A percentile compares a stretch with the other conserved stretches of the same genome.
Evolutionary conservation across 1,140 invertebrate genomes (phyloP).

Genomic region (Gryllus bimaculatus): DNA sequence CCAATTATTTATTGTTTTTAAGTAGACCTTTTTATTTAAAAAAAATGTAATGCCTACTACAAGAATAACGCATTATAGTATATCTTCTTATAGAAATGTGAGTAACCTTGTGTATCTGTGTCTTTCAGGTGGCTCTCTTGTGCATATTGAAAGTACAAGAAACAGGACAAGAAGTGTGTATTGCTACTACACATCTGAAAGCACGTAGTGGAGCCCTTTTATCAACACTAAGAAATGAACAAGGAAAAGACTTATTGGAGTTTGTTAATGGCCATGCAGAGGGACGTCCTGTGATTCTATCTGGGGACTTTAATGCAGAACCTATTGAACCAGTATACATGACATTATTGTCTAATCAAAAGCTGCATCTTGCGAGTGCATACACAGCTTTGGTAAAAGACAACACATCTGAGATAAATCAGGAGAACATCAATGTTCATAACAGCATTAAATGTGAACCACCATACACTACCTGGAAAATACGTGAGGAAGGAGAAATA

Average conservation of each 20-base stretch:
- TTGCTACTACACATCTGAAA: conserved; percentile 69
- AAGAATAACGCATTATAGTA: not conserved
- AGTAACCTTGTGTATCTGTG: not conserved
- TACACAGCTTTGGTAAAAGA: conserved; percentile 30
- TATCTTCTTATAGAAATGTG: not conserved
- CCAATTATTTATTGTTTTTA: no score
- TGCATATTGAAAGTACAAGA: conserved; percentile 42
- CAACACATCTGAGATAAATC: conserved; percentile 17
- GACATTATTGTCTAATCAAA: conserved; percentile 41
- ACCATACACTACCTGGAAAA: conserved; percentile 69
- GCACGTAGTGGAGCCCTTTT: conserved; percentile 58
- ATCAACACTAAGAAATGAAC: conserved; percentile 60
- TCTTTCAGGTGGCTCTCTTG: conserved; percentile 50
- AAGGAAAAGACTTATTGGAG: conserved; percentile 60
- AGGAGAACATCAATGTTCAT: conserved; percentile 23
- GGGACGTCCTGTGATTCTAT: conserved; percentile 50
- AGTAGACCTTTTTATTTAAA: no score
- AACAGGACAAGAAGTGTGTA: conserved; percentile 49
- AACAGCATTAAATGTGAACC: conserved; percentile 43
- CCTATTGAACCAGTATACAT: conserved; percentile 60
- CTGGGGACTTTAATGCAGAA: conserved; percentile 74
- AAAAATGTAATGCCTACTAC: not conserved
- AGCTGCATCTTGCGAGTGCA: conserved; percentile 37
- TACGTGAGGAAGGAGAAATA: conserved; percentile 58
- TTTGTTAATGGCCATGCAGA: conserved; percentile 45